Evolutionary conservation across 2,888 invertebrate species (phyloP), one percentile per base, ranked within the genome.

Genomic region (Stenchaetothrips biformis): DNA sequence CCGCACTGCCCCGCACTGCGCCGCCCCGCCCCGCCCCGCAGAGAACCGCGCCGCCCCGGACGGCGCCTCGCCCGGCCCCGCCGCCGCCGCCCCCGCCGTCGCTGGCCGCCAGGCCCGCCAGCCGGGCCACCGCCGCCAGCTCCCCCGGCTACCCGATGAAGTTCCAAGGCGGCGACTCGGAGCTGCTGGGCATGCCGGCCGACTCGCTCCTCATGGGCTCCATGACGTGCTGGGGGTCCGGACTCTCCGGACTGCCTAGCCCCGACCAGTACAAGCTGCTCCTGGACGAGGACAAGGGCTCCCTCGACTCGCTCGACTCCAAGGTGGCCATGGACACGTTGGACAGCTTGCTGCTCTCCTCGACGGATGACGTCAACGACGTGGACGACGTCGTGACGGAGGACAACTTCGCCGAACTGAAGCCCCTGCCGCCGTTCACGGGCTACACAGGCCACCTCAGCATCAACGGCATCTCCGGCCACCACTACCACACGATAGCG

Each of bases 381-480:
- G 67, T 74, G 67, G 67, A 74, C 67, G 67, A 74, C 25, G 83
- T 82, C 77, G 83, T 83, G 78, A 81, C 82, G 21, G 82, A 82
- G 37, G 83, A 84, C 78, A 92, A 91, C 79, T 89, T 95, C 82
- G 94, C 95, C 59, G 96, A 96, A 85, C 89, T 95, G 82, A 96
- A 95, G 86, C 93, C 93, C 0, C 88, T 96, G 83, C 95, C 95
- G 7, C 95, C 96, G 7, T 95, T 95, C 87, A 94, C 94, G 78
- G 93, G 93, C 48, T 95, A 95, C 87, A 94, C 95, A 25, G 94
- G 94, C 0, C 94, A 95, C 85, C 88, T 95, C 82, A 94, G 94
- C 84, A 95, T 95, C 86, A 95, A 95, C 87, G 95, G 95, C 80
- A 95, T 95, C 84, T 93, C 94, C 80, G 95, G 95, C 1, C 95